Evolutionary conservation across 2,888 invertebrate species (phyloP).

Genomic region (Dasypogon diadema): DNA sequence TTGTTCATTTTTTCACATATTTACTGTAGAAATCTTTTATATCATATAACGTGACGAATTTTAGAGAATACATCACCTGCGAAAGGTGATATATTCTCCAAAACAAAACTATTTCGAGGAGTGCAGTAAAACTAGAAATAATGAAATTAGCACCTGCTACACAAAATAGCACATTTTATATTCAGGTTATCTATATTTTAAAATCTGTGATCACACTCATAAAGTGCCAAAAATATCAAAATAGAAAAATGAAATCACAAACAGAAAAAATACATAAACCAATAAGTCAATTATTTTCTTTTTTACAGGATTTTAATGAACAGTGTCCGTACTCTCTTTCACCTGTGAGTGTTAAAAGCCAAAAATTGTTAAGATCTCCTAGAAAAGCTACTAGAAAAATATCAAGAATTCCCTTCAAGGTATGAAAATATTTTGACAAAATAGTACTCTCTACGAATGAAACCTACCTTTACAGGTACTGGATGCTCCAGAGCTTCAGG

Average conservation of each 20-base stretch:
- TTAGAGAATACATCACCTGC: too few species aligned
- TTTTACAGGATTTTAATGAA: constrained; percentile 80
- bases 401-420: constrained; percentile 97
- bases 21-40: background rate
- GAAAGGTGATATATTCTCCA: too few species aligned
- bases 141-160: constrained; percentile 14
- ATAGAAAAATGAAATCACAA: too few species aligned
- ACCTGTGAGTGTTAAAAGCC: constrained; percentile 95
- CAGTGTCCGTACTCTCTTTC: constrained; percentile 94
- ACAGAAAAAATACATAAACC: too few species aligned
- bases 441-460: constrained; percentile 64
- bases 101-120: background rate
- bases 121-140: constrained; percentile 23
- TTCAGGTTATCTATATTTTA: constrained; percentile 25
- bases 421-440: constrained; percentile 54
- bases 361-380: constrained; percentile 92
- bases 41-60: too few species aligned
- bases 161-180: constrained; percentile 2
- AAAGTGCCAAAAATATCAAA: too few species aligned
- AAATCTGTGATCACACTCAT: constrained; percentile 44
- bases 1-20: background rate
- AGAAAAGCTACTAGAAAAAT: constrained; percentile 98
- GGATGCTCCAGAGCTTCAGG: constrained; percentile 73
- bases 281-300: too few species aligned
- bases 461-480: constrained; percentile 61